phyloP scores from a whole-genome alignment of 2,888 invertebrate genomes.

The Macrosiphum euphorbiae region DNA sequence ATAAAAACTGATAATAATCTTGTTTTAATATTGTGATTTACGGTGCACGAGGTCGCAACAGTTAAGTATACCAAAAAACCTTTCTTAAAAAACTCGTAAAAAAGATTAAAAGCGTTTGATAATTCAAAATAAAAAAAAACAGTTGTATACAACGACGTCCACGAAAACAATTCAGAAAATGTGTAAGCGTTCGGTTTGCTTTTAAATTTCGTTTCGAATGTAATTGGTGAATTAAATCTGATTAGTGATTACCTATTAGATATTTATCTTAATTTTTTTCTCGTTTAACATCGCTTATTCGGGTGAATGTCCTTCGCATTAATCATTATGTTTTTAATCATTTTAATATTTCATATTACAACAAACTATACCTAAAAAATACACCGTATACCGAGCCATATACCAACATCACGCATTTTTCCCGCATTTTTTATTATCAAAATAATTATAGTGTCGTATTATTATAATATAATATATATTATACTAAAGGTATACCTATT shows the following conservation, averaged over 20 bases:
- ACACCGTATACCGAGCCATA: background rate
- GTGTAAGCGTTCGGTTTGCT: background rate
- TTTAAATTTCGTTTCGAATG: background rate
- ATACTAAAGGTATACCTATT: background rate
- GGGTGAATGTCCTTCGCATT: background rate
- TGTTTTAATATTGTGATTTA: background rate
- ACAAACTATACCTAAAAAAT: background rate
- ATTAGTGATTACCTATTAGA: background rate
- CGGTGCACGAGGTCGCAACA: background rate
- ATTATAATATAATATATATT: background rate
- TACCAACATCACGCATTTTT: background rate
- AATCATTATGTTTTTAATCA: background rate
- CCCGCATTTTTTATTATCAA: background rate
- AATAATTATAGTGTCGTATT: background rate
- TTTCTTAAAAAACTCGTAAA: background rate
- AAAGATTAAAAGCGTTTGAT: background rate
- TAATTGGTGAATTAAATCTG: background rate
- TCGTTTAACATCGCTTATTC: background rate
- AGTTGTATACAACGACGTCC: background rate
- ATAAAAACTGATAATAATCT: background rate
- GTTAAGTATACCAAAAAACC: background rate
- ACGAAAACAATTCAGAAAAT: background rate
- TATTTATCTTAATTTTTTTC: background rate
- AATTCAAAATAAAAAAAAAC: background rate
- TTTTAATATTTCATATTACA: background rate